Conservation (phyloP, 2,113 vertebrate species). For the Rhombomys opimus region DNA sequence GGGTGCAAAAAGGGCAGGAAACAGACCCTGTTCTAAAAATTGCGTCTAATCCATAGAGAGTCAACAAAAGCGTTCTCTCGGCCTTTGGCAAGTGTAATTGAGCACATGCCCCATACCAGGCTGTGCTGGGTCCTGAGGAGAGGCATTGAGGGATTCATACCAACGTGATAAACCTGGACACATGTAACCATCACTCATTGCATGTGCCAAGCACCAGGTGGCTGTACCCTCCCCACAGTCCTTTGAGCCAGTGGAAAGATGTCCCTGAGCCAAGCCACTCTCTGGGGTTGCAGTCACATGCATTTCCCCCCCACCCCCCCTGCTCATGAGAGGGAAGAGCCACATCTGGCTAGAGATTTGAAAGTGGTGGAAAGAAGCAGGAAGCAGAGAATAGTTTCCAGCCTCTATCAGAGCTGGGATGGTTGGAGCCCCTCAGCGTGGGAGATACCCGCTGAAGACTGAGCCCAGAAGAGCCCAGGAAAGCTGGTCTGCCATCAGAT, state of each 20-base stretch:
- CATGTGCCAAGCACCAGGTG: not conserved
- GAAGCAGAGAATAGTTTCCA: not conserved
- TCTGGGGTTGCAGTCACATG: not conserved
- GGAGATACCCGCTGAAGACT: not conserved
- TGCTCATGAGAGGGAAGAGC: not conserved
- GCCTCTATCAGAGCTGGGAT: not conserved
- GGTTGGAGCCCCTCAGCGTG: rapidly evolving
- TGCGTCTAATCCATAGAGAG: not conserved
- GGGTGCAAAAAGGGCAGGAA: not conserved
- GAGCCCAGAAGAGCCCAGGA: not conserved
- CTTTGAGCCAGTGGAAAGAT: not conserved
- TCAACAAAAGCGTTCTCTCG: not conserved
- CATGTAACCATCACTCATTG: not conserved
- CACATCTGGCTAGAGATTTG: not conserved
- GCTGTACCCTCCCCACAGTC: not conserved
- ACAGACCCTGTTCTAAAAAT: not conserved
- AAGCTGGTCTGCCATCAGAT: not conserved
- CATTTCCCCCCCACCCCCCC: no score
- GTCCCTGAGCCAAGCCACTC: not conserved
- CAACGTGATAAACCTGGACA: not conserved
- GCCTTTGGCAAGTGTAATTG: not conserved
- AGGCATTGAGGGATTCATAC: not conserved
- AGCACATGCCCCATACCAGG: not conserved
- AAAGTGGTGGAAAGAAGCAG: not conserved
- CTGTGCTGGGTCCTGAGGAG: not conserved